Evolutionary conservation across 1,140 invertebrate genomes (phyloP).

Genomic region (Plodia interpunctella): DNA sequence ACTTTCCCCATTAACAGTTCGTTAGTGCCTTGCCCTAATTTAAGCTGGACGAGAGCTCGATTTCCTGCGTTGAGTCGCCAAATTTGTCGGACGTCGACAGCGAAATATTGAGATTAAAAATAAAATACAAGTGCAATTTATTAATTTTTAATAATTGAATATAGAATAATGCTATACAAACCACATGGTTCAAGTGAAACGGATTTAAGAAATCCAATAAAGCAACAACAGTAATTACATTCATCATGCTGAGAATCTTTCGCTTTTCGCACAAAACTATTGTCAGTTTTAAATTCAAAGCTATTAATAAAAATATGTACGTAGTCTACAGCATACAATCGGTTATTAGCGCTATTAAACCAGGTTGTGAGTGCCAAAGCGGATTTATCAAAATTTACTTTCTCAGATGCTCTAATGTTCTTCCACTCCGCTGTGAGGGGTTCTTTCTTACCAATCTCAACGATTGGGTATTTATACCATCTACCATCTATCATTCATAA

Average conservation of each 20-base stretch:
- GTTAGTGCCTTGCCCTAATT: constrained; percentile 23
- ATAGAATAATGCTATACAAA: too few species aligned
- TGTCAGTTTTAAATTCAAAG: too few species aligned
- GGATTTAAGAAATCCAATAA: too few species aligned
- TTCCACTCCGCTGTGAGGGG: constrained; percentile 35
- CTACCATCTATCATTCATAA: too few species aligned
- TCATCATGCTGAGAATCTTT: too few species aligned
- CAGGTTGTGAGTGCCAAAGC: constrained; percentile 35
- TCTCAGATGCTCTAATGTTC: constrained; percentile 50
- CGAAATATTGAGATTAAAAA: not conserved
- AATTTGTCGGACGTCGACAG: not conserved
- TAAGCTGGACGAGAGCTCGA: not conserved
- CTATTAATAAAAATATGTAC: too few species aligned
- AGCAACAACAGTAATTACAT: too few species aligned
- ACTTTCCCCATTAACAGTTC: constrained; percentile 29
- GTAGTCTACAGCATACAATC: too few species aligned
- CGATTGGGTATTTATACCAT: too few species aligned
- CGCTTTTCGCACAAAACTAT: too few species aligned
- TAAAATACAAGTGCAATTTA: not conserved
- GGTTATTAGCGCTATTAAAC: not conserved
- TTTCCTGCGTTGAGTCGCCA: not conserved
- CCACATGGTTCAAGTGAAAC: too few species aligned
- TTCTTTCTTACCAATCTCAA: not conserved
- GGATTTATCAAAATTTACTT: constrained; percentile 66
- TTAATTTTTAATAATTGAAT: too few species aligned